Evolutionary conservation across 1,140 invertebrate species (phyloP), one percentile per base, ranked within the genome.

Genomic region (Diprion similis): DNA sequence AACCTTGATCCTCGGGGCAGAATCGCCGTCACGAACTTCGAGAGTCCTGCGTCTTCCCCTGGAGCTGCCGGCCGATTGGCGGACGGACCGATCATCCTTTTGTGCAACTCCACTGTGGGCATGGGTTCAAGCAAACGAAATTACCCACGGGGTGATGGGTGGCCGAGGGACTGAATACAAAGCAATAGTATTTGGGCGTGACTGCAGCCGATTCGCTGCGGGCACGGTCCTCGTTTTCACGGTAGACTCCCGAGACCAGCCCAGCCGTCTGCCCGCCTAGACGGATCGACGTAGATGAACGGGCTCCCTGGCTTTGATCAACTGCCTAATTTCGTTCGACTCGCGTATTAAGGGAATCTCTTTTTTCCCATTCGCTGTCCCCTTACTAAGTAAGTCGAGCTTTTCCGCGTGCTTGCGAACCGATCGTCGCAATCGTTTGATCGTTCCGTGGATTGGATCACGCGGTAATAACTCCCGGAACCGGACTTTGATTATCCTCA

Each of bases 171-270:
- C 77, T 75, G 80, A 83, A 82, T 83, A 86, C 84, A 86, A 87
- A 82, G 81, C 79, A 75, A 83, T 80, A 82, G 81, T 81, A 82
- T 84, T 85, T 82, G 82, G 83, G 85, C 83, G 85, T 85, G 85
- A 87, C 85, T 83, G 78, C 59, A 77, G 73, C 75, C 79, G 79
- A 85, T 85, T 84, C 80, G 82, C 79, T 81, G 83, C 75, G 82
- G 76, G 80, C 75, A 80, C 80, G 79, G n/a, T 59, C 51, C 6
- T 59, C 51, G 51, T 59, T 59, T 59, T 59, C 51, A 59, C 51
- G 51, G 51, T 59, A 59, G 51, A 59, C 11, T 59, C 51, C 51
- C 51, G 51, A 59, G 51, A 59, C 51, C 51, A 17, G 51, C n/a
- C 51, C 51, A 17, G 51, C n/a, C 24, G 24, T 37, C 24, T 37